A percentile compares a stretch with the other conserved stretches of the same genome.
phyloP scores from a whole-genome alignment of 2,797 vertebrate species.

The Diplodus puntazzo region DNA sequence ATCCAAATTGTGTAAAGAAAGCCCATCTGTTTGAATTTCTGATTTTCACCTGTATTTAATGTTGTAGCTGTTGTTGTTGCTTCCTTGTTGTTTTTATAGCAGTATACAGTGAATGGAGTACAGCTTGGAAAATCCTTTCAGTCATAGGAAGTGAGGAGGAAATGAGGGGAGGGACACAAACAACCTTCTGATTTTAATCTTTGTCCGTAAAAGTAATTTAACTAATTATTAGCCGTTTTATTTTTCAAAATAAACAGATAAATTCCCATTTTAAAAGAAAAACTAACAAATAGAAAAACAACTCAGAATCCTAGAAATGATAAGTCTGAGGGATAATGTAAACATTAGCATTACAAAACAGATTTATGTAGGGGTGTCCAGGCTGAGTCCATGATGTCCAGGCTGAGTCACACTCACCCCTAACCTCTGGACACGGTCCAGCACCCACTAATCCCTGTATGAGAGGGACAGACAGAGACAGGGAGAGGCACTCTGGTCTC shows the following conservation, averaged over 20 bases:
- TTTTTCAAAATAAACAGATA: not conserved
- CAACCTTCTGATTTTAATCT: constrained; percentile 31
- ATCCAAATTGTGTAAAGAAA: not conserved
- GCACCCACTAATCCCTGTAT: constrained; percentile 54
- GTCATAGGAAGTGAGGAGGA: constrained; percentile 46
- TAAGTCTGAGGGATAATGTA: not conserved
- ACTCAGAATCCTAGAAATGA: not conserved
- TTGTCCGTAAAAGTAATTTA: not conserved
- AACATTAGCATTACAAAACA: constrained; percentile 9
- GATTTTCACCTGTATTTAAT: not conserved
- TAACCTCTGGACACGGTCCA: constrained; percentile 46
- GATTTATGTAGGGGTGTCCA: not conserved
- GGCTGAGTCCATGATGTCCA: constrained; percentile 18
- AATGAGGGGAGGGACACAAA: constrained; percentile 51
- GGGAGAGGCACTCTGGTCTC: constrained; percentile 30
- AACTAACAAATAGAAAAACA: no score
- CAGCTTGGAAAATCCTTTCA: constrained; percentile 28
- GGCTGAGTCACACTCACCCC: constrained; percentile 37
- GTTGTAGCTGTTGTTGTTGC: not conserved
- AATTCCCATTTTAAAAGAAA: not conserved
- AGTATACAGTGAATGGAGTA: not conserved
- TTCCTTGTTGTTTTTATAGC: not conserved
- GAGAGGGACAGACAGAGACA: constrained; percentile 25
- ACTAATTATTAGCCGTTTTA: not conserved
- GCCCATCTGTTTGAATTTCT: not conserved